Percentiles rank a stretch among this genome's conserved stretches.
phyloP scores from a whole-genome alignment of 2,113 vertebrate species.

The Phylloscopus whistleri region DNA sequence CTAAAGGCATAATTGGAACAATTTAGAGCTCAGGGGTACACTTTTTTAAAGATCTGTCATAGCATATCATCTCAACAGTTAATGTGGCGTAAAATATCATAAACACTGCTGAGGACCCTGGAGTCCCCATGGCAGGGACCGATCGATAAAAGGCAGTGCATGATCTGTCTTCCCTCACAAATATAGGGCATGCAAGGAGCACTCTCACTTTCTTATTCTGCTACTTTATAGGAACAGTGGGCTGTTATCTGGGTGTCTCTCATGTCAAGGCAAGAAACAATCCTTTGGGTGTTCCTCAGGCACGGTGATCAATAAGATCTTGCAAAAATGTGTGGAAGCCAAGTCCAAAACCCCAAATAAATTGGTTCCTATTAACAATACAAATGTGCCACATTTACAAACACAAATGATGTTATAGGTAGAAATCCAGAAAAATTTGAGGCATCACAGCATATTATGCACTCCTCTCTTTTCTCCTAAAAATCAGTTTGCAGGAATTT shows the following conservation, averaged over 20 bases:
- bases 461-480: background rate
- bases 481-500: background rate
- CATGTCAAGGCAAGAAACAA: background rate
- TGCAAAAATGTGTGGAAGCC: background rate
- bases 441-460: background rate
- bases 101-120: conserved; percentile 35
- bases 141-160: background rate
- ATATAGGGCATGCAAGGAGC: background rate
- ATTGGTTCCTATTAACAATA: background rate
- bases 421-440: background rate
- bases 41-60: conserved; percentile 57
- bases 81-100: conserved; percentile 60
- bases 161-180: background rate
- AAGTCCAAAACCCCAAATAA: background rate
- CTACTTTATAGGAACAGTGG: background rate
- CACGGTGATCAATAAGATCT: background rate
- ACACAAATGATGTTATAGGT: background rate
- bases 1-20: conserved; percentile 60
- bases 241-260: background rate
- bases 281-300: background rate
- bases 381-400: background rate
- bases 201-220: background rate
- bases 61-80: conserved; percentile 47
- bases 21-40: conserved; percentile 50
- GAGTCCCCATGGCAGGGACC: background rate